phyloP scores from a whole-genome alignment of 1,140 invertebrate genomes.

The Cydia fagiglandana region DNA sequence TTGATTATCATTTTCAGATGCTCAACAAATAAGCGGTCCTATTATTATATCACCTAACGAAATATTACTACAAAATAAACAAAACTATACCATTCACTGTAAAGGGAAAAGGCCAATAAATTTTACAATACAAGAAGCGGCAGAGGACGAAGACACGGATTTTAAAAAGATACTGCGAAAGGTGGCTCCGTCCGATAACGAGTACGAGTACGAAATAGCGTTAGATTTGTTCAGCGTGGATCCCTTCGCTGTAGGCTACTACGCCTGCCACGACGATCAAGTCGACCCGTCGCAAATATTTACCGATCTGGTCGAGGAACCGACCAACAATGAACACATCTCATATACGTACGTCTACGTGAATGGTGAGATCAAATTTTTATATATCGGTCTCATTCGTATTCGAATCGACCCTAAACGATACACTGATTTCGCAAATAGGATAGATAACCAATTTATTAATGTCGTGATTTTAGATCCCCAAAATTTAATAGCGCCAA shows the following conservation, averaged over 20 bases:
- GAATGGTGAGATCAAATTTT: slow-evolving; percentile 78
- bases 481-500: slow-evolving; percentile 76
- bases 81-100: slow-evolving; percentile 78
- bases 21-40: slow-evolving; percentile 57
- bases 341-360: slow-evolving; percentile 83
- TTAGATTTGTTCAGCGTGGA: slow-evolving; percentile 71
- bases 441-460: not conserved
- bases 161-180: slow-evolving; percentile 54
- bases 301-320: slow-evolving; percentile 67
- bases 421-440: slow-evolving; percentile 13
- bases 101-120: slow-evolving; percentile 70
- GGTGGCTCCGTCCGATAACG: slow-evolving; percentile 48
- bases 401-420: not conserved
- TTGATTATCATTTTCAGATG: slow-evolving; percentile 64
- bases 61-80: slow-evolving; percentile 68
- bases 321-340: slow-evolving; percentile 67
- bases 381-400: slow-evolving; percentile 33
- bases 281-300: slow-evolving; percentile 56
- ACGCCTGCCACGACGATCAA: slow-evolving; percentile 79
- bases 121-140: slow-evolving; percentile 71
- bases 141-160: slow-evolving; percentile 50
- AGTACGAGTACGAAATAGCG: slow-evolving; percentile 62
- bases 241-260: slow-evolving; percentile 80
- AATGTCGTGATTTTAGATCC: slow-evolving; percentile 76
- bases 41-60: slow-evolving; percentile 73